Evolutionary conservation across 1,140 invertebrate species (phyloP).

Genomic region (Psix sp.): DNA sequence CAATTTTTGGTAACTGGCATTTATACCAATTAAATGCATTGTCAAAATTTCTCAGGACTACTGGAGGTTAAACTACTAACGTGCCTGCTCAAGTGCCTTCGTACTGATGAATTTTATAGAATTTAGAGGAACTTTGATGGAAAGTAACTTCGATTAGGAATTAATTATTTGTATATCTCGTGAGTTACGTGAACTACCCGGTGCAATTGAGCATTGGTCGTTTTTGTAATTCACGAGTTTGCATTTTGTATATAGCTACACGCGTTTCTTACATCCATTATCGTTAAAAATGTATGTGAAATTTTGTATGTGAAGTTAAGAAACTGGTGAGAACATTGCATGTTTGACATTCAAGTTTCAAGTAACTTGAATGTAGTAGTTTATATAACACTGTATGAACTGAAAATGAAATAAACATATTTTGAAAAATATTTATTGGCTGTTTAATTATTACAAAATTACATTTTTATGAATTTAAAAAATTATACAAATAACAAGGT

Average conservation of each 20-base stretch:
- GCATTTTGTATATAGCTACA: slow-evolving; percentile 32
- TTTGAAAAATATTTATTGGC: too few relatives aligned
- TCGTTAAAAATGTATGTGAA: slow-evolving; percentile 27
- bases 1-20: slow-evolving; percentile 6
- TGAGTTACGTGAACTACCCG: slow-evolving; percentile 11
- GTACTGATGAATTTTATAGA: slow-evolving; percentile 14
- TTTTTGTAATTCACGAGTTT: slow-evolving; percentile 15
- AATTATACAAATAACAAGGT: too few relatives aligned
- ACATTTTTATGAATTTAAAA: too few relatives aligned
- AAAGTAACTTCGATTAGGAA: neutral
- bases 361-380: slow-evolving; percentile 20
- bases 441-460: too few relatives aligned
- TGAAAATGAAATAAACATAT: slow-evolving; percentile 20
- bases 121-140: slow-evolving; percentile 1
- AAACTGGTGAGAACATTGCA: slow-evolving; percentile 10
- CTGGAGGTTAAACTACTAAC: neutral
- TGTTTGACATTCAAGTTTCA: slow-evolving; percentile 11
- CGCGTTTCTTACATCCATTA: slow-evolving; percentile 18
- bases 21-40: slow-evolving; percentile 4
- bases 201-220: neutral
- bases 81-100: slow-evolving; percentile 43
- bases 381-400: slow-evolving; percentile 34
- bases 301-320: slow-evolving; percentile 25
- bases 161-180: slow-evolving; percentile 1
- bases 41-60: slow-evolving; percentile 1